These are phyloP conservation scores for Andrena dorsata DNA, from an alignment of 2,888 invertebrate genomes.

Conservation along the genomic window DNA sequence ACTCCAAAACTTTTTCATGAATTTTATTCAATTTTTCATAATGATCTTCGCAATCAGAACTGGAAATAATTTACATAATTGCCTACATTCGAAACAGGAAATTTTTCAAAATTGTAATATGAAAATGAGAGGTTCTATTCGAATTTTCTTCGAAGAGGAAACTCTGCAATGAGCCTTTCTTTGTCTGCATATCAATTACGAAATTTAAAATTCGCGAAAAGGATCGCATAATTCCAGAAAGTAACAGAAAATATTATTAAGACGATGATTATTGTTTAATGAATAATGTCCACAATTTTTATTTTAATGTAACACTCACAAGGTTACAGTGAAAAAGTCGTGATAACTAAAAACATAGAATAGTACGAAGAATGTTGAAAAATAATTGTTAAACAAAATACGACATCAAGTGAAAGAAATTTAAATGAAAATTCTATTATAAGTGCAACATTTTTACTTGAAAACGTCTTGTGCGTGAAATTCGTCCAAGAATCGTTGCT, in stretches of 20 bases:
- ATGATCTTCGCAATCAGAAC: constrained; percentile 88
- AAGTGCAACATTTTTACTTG: constrained; percentile 71
- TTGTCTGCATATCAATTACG: too few species aligned
- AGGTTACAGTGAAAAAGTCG: too few species aligned
- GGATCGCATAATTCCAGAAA: too few species aligned
- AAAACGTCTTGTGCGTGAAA: constrained; percentile 87
- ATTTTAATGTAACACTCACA: too few species aligned
- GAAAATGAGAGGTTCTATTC: neutral
- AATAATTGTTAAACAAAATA: too few species aligned
- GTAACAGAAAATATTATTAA: too few species aligned
- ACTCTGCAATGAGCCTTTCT: too few species aligned
- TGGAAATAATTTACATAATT: constrained; percentile 67
- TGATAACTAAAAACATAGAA: too few species aligned
- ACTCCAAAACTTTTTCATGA: constrained; percentile 88
- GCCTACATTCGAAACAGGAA: neutral
- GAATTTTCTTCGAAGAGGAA: neutral
- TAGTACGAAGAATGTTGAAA: too few species aligned
- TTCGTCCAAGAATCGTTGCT: constrained; percentile 91
- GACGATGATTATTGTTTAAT: too few species aligned
- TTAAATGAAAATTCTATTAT: neutral
- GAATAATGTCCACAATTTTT: too few species aligned
- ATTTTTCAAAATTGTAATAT: neutral
- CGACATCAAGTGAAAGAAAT: neutral
- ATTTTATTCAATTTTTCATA: constrained; percentile 90
- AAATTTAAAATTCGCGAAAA: too few species aligned